A percentile compares a stretch with the other conserved stretches of the same genome.
Evolutionary conservation across 2,113 vertebrate species (phyloP).

Genomic region (Circaetus gallicus): DNA sequence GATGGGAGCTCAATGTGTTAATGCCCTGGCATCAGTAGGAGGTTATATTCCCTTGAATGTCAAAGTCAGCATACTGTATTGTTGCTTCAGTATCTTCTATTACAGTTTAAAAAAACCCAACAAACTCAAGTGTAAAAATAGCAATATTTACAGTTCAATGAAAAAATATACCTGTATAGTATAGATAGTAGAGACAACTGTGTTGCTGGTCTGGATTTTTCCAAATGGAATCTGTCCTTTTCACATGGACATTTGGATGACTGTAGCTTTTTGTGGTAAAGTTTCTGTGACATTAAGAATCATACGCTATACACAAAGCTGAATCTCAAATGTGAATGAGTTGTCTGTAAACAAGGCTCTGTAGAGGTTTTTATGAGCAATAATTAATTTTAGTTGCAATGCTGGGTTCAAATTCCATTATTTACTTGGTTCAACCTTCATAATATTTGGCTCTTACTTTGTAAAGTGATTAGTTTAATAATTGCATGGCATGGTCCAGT

Average conservation of each 20-base stretch:
- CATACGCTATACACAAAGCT: slow-evolving; percentile 36
- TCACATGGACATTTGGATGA: neutral
- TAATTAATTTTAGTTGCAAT: slow-evolving; percentile 48
- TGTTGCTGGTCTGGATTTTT: slow-evolving; percentile 36
- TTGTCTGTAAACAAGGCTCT: slow-evolving; percentile 51
- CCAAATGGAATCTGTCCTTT: slow-evolving; percentile 19
- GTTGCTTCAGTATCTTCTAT: slow-evolving; percentile 23
- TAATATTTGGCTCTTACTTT: slow-evolving; percentile 7
- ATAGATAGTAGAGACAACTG: slow-evolving; percentile 34
- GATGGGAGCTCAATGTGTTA: neutral
- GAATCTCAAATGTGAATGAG: slow-evolving; percentile 41
- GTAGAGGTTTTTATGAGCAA: slow-evolving; percentile 56
- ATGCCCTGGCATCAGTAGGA: neutral
- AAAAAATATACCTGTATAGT: slow-evolving; percentile 39
- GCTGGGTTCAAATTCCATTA: slow-evolving; percentile 32
- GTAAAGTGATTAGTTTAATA: slow-evolving; percentile 20
- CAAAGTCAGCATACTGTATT: neutral
- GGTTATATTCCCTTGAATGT: neutral
- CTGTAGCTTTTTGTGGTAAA: slow-evolving; percentile 60
- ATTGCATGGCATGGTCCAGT: slow-evolving; percentile 32
- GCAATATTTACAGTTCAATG: slow-evolving; percentile 48
- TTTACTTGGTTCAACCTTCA: slow-evolving; percentile 1
- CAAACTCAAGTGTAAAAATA: slow-evolving; percentile 41
- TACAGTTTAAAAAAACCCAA: neutral
- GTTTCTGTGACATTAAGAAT: slow-evolving; percentile 28